Base-by-base conservation (phyloP, 2,888 invertebrate genomes). In the Tachina grossa region DNA sequence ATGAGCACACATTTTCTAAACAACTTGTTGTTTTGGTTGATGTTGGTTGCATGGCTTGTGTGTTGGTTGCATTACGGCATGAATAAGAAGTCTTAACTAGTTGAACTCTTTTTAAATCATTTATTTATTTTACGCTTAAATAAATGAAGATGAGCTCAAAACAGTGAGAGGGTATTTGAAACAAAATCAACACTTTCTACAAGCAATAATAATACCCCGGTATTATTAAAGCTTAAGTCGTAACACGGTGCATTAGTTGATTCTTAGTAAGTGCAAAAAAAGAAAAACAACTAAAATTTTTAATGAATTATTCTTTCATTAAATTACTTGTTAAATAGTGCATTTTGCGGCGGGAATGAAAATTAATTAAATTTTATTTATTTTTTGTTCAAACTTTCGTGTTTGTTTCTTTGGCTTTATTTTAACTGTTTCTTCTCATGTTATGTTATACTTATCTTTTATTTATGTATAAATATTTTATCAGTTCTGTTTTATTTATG, bases 301-400 rank as follows among this genome's bases (percentile, higher is more conserved):
- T 72, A 77, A 81, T 84, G 81, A 84, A 81, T 77, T 85, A 85
- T 82, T 82, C 75, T 78, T 78, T 82, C 75, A 82, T 82, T 82
- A 82, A 78, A 78, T 85, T 63, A 45, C 49, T 65, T 85, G 85
- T 82, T 82, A 82, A 85, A 85, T 82, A 85, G 85, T 85, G 85
- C 82, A 85, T 85, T 85, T 85, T 75, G 59, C 75, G 79, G 41
- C 76, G 71, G 71, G 82, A 85, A 82, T 71, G 57, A 53, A 85
- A 65, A 76, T 66, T 79, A 79, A 83, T 83, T 75, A 81, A 63
- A 39, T 19, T 49, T 83, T 75, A 78, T 57, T 19, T 19, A 43
- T 75, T 45, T 8, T 6, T 31, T 61, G 31, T 61, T 45, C 8
- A 13, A 47, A 13, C 13, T 63, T 53, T 61, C 69, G 31, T 78